Evolutionary conservation across 1,140 invertebrate species (phyloP).

Genomic region (Hesperophylax magnus): DNA sequence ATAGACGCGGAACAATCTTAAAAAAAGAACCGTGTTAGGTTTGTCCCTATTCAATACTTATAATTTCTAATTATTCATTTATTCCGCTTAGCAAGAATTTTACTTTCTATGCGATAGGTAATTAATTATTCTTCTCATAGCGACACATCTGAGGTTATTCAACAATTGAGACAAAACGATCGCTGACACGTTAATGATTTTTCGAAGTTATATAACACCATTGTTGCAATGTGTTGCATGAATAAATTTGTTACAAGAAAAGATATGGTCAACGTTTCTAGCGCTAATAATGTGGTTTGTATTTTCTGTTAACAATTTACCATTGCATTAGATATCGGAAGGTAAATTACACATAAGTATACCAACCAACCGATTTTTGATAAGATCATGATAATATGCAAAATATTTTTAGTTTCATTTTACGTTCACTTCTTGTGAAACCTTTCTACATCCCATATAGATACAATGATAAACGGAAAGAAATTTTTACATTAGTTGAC

Average conservation of each 20-base stretch:
- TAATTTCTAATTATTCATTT: conserved; percentile 8
- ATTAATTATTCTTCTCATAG: conserved; percentile 6
- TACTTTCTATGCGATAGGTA: conserved; percentile 10
- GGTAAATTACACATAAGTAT: too few relatives aligned
- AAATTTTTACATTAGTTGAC: too few relatives aligned
- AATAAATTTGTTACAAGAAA: too few relatives aligned
- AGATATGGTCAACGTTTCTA: too few relatives aligned
- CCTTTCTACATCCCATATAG: background rate
- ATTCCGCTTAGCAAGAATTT: background rate
- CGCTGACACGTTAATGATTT: conserved; percentile 10
- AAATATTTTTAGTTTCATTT: background rate
- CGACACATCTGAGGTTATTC: conserved; percentile 23
- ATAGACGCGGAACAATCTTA: too few relatives aligned
- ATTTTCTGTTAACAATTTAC: too few relatives aligned
- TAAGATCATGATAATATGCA: too few relatives aligned
- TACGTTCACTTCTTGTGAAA: background rate
- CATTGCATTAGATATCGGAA: too few relatives aligned
- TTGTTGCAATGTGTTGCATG: too few relatives aligned
- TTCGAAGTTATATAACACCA: background rate
- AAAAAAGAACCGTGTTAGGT: background rate
- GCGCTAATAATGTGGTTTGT: too few relatives aligned
- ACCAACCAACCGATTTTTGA: too few relatives aligned
- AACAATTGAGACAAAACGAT: background rate
- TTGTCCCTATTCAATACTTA: background rate
- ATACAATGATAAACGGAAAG: too few relatives aligned